Evolutionary conservation across 2,888 invertebrate species (phyloP), one percentile per base, ranked within the genome.

Genomic region (Selenia dentaria): DNA sequence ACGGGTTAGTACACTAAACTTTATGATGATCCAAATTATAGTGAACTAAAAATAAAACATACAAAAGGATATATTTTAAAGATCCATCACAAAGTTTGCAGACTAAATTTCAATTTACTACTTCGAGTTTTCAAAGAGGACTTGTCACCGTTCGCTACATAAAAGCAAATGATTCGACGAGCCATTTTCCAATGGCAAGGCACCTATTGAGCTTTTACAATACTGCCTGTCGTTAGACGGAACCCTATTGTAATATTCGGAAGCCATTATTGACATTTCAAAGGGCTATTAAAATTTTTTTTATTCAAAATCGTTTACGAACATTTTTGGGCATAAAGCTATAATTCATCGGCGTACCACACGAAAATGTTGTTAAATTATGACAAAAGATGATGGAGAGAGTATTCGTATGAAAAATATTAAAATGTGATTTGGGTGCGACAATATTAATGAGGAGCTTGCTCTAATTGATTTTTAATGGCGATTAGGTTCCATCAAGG

Each of bases 211-310:
- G 64, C 62, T 62, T 62, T 75, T 73, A 88, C 87, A 87, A 87
- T 83, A 78, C 78, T 68, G 71, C 64, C 77, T 72, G 80, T 70
- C 83, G 72, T 70, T 79, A 74, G 80, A 82, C 83, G 83, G 80
- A 83, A 78, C 72, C 70, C 80, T 64, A 82, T 87, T 88, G 86
- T 86, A 78, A 78, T 75, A 69, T 72, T 74, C 81, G 86, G 83
- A 85, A 85, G 80, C 84, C 83, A 84, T 84, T 87, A 87, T 83
- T 83, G 84, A 85, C 81, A 73, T 84, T 83, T 84, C 79, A 85
- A 86, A 83, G 77, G 78, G 74, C 82, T 79, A 79, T 85, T 84
- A 83, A 80, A 82, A 76, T 79, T 74, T 76, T 74, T 74, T 75
- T 74, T 79, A 79, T 78, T 78, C 79, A 79, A 79, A 77, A 79